phyloP scores from a whole-genome alignment of 2,797 vertebrate species.

The Macropus fuliginosus region DNA sequence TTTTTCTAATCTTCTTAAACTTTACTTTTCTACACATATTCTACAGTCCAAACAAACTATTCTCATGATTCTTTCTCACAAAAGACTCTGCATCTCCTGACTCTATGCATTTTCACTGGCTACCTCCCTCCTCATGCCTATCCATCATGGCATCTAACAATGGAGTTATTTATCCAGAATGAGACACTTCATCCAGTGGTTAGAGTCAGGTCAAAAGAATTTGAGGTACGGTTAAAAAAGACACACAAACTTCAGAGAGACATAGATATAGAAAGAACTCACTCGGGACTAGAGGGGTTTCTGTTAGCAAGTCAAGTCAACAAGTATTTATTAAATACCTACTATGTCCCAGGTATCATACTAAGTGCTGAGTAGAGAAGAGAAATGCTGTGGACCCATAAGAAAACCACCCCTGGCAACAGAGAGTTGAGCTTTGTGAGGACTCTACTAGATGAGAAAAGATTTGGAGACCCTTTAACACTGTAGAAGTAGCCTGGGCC shows the following conservation, averaged over 20 bases:
- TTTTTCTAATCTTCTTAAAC: not conserved
- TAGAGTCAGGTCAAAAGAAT: too few species aligned
- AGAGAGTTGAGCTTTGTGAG: not conserved
- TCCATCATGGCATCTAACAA: too few species aligned
- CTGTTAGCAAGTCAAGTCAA: too few species aligned
- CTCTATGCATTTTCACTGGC: too few species aligned
- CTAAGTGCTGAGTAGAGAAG: not conserved
- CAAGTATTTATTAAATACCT: too few species aligned
- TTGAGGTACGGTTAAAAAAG: too few species aligned
- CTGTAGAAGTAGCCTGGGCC: not conserved
- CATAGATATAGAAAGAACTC: too few species aligned
- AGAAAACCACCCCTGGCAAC: not conserved
- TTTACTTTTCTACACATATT: not conserved
- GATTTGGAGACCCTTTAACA: not conserved
- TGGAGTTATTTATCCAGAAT: too few species aligned
- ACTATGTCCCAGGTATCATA: not conserved
- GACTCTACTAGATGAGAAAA: not conserved
- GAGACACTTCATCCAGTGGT: too few species aligned
- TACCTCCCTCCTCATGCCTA: too few species aligned
- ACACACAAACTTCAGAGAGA: too few species aligned
- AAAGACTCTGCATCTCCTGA: not conserved
- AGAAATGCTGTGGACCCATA: not conserved
- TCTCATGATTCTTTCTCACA: not conserved
- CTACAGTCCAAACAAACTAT: not conserved
- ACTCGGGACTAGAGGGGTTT: too few species aligned